Conservation (phyloP, 2,888 invertebrate species). For the Acleris literana region DNA sequence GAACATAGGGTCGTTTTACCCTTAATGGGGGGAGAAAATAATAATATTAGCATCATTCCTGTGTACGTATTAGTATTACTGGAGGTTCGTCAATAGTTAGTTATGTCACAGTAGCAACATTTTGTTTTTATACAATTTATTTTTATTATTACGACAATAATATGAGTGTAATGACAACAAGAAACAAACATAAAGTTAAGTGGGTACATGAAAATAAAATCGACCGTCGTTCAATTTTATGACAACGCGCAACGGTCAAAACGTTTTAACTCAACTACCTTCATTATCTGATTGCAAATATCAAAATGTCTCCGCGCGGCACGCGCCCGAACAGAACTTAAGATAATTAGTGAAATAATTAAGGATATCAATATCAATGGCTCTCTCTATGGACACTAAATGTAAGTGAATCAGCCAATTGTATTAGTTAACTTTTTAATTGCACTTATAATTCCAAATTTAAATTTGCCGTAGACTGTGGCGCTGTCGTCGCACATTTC, state of each 20-base stretch:
- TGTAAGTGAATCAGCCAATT: constrained; percentile 20
- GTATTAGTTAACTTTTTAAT: constrained; percentile 33
- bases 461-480: background rate
- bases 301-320: constrained; percentile 2
- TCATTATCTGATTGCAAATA: background rate
- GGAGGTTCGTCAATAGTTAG: too few species aligned
- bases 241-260: background rate
- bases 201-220: background rate
- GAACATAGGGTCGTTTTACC: too few species aligned
- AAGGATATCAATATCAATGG: background rate
- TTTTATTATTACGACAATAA: background rate
- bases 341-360: background rate
- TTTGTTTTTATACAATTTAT: too few species aligned
- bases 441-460: constrained; percentile 7
- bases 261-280: constrained; percentile 11
- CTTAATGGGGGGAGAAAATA: too few species aligned
- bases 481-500: constrained; percentile 2
- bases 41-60: too few species aligned
- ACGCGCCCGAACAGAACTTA: background rate
- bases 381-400: background rate
- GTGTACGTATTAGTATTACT: too few species aligned
- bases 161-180: background rate
- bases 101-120: too few species aligned
- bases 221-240: constrained; percentile 8
- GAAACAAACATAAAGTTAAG: background rate